Conservation (phyloP, 2,888 invertebrate genomes). For the Meteorus cinctellus region DNA sequence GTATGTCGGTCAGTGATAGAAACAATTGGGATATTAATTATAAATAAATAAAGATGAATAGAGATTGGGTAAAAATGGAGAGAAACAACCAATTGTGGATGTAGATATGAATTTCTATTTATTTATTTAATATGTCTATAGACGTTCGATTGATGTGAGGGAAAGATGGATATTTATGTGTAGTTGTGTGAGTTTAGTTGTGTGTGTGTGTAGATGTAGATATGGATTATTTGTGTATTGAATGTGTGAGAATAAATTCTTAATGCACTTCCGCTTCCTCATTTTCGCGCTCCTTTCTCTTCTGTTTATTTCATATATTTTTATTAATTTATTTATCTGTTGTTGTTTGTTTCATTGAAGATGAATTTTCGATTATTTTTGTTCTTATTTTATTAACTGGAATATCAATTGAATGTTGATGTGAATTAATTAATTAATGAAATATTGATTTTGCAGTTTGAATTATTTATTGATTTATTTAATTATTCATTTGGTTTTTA, state of each 20-base stretch:
- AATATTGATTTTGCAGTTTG: background rate
- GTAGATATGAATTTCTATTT: background rate
- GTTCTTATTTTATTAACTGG: background rate
- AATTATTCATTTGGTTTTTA: no score
- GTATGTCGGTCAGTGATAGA: conserved; percentile 50
- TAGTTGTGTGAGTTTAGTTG: background rate
- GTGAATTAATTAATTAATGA: no score
- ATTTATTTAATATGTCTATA: conserved; percentile 8
- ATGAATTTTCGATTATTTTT: background rate
- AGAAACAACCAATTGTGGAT: background rate
- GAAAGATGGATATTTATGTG: background rate
- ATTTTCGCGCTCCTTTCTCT: conserved; percentile 24
- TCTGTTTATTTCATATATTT: background rate
- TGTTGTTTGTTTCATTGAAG: background rate
- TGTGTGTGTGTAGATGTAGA: background rate
- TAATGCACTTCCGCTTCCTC: conserved; percentile 43
- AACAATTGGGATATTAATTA: conserved; percentile 45
- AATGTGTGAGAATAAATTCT: conserved; percentile 39
- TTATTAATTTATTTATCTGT: background rate
- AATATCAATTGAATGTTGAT: no score
- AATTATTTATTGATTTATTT: background rate
- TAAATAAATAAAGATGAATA: conserved; percentile 16
- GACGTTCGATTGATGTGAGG: conserved; percentile 16
- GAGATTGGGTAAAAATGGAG: background rate
- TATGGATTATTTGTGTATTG: conserved; percentile 26